Base-by-base conservation (phyloP, 2,797 vertebrate genomes). In the Artibeus lituratus region DNA sequence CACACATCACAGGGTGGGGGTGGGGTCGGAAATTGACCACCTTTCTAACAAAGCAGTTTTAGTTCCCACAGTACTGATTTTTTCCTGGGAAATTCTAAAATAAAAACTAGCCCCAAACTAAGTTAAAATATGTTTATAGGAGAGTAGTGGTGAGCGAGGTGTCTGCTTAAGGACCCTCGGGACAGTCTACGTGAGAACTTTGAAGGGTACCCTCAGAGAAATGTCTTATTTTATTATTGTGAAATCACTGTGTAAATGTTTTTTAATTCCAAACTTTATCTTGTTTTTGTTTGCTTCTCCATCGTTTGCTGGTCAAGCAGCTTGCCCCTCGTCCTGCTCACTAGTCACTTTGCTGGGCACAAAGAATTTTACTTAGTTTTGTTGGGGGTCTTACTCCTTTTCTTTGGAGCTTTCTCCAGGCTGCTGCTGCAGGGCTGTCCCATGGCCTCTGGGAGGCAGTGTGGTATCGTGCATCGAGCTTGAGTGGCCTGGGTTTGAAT, bases 391-490 rank as follows among this genome's bases (percentile, higher is more conserved):
- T 37, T 87, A 44, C 51, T 74, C 57, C 35, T 93, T 91, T 22
- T 62, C 22, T 74, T 77, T 22, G 22, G 69, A 55, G 22, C 82
- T 5, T 19, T 51, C 67, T 42, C 53, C 70, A n/a, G n/a, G 44
- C 74, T 39, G 22, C 72, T 32, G 65, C 49, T 16, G 87, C 39
- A 26, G 12, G 0, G 89, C 55, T 10, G 5, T 29, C 4, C 14
- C 29, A 1, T 3, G 19, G 83, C 96, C 97, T 98, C 92, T 51
- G 88, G 96, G 97, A 96, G 96, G 97, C 83, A 78, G 90, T 96
- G 70, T 96, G 73, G 83, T 76, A 91, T 76, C 93, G 70, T 24
- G 42, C 78, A 94, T 51, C 0, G 1, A 53, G 59, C 37, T 57
- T 87, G n/a, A 67, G 29, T 1, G 4, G 57, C 65, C 73, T 72